Evolutionary conservation across 1,140 invertebrate species (phyloP).

Genomic region (Camponotus floridanus): DNA sequence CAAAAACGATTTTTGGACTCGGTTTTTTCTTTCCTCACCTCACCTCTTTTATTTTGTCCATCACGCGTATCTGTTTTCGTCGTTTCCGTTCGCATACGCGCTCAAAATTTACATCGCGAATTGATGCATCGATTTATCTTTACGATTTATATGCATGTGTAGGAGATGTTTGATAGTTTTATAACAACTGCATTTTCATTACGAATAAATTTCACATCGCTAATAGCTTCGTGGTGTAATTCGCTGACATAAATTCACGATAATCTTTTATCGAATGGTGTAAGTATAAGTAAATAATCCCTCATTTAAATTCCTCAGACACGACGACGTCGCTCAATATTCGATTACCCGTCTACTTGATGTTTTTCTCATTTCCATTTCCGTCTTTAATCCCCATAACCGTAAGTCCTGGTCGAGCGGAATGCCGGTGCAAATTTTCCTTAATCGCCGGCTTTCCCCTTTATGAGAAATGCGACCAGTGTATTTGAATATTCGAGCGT

Average conservation of each 20-base stretch:
- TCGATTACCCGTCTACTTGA: conserved; percentile 4
- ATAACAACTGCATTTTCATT: conserved; percentile 9
- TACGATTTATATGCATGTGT: background rate
- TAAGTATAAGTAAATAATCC: conserved; percentile 32
- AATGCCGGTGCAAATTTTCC: conserved; percentile 43
- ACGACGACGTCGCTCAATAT: conserved; percentile 14
- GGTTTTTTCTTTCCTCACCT: conserved; percentile 46
- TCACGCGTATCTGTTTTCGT: background rate
- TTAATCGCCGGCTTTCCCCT: conserved; percentile 56
- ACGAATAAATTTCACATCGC: background rate
- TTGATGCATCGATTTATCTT: conserved; percentile 9
- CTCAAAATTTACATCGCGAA: conserved; percentile 12
- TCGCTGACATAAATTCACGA: conserved; percentile 25
- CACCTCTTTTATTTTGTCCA: conserved; percentile 60
- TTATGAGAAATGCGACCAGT: conserved; percentile 59
- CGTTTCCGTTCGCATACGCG: conserved; percentile 8
- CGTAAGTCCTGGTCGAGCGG: background rate
- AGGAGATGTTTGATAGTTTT: background rate
- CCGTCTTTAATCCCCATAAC: conserved; percentile 34
- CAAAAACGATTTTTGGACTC: conserved; percentile 33
- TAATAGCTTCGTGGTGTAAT: background rate
- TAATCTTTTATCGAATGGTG: conserved; percentile 38
- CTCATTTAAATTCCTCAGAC: conserved; percentile 4
- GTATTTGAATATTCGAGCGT: conserved; percentile 52
- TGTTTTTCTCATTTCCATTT: conserved; percentile 51